Conservation (phyloP, 2,888 invertebrate genomes). For the Ichneumoninae sp. region DNA sequence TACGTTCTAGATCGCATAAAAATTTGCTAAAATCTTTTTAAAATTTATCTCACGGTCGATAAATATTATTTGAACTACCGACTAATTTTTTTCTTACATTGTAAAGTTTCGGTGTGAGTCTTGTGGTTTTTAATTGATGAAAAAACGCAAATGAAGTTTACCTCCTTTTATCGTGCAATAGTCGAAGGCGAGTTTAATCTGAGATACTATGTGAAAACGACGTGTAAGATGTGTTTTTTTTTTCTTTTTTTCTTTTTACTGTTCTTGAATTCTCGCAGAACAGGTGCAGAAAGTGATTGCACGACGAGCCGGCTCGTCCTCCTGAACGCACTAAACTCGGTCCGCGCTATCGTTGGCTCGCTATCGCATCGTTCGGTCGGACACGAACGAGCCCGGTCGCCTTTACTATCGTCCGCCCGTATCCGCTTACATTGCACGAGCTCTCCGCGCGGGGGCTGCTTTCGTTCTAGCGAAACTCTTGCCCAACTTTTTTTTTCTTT, state of each 20-base stretch:
- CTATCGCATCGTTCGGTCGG: constrained; percentile 55
- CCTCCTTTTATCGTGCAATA: not conserved
- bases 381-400: constrained; percentile 47
- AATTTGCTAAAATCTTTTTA: not conserved
- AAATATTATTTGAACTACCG: not conserved
- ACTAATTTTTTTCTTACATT: not conserved
- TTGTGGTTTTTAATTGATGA: not conserved
- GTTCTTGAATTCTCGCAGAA: constrained; percentile 17
- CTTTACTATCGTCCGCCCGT: constrained; percentile 60
- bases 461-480: constrained; percentile 29
- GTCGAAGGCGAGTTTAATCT: not conserved
- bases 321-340: constrained; percentile 40
- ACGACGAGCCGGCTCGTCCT: constrained; percentile 24
- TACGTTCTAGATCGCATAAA: not conserved
- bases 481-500: constrained; percentile 7
- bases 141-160: not conserved
- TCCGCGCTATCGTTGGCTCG: constrained; percentile 51
- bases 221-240: not conserved
- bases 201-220: not conserved
- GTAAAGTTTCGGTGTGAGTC: not conserved
- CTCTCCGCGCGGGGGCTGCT: constrained; percentile 22
- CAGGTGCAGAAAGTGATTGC: constrained; percentile 41
- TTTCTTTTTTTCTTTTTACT: not conserved
- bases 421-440: constrained; percentile 56
- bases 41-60: not conserved